These are phyloP conservation scores for Motacilla tschutschensis DNA, from an alignment of 2,113 vertebrate genomes.

Conservation along the genomic window DNA sequence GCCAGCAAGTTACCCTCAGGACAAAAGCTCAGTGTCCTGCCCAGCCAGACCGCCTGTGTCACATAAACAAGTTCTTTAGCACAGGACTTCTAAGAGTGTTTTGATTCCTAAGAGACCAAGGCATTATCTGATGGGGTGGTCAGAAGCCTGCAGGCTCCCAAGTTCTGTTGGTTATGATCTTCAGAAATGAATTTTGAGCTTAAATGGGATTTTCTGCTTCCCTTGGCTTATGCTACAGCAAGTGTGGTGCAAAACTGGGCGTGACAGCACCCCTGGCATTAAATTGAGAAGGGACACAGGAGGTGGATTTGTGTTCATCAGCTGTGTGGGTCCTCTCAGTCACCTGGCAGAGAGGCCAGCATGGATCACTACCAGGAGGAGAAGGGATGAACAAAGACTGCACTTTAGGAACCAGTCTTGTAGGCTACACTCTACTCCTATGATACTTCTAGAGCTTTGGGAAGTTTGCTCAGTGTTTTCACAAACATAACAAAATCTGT, in stretches of 20 bases:
- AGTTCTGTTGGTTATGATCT: neutral
- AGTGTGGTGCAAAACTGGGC: neutral
- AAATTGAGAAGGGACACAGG: neutral
- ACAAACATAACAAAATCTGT: neutral
- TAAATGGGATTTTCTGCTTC: constrained; percentile 11
- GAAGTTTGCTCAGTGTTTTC: neutral
- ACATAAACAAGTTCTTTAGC: neutral
- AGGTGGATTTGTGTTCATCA: neutral
- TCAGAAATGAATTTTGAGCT: neutral
- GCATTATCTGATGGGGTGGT: neutral
- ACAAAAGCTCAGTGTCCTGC: neutral
- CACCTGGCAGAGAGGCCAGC: neutral
- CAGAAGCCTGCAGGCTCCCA: neutral
- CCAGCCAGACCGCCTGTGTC: neutral
- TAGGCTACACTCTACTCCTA: neutral
- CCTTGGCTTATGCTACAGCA: neutral
- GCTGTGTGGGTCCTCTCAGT: neutral
- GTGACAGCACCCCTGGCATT: neutral
- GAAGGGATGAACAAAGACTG: neutral
- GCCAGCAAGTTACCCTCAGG: neutral
- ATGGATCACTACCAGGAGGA: neutral
- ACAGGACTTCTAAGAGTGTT: neutral
- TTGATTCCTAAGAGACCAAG: neutral
- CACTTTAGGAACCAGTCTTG: neutral
- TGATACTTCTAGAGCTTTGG: neutral